Percentiles rank a stretch among this genome's conserved stretches.
Conservation (phyloP, 2,888 invertebrate species). For the Odontocolon sp. region DNA sequence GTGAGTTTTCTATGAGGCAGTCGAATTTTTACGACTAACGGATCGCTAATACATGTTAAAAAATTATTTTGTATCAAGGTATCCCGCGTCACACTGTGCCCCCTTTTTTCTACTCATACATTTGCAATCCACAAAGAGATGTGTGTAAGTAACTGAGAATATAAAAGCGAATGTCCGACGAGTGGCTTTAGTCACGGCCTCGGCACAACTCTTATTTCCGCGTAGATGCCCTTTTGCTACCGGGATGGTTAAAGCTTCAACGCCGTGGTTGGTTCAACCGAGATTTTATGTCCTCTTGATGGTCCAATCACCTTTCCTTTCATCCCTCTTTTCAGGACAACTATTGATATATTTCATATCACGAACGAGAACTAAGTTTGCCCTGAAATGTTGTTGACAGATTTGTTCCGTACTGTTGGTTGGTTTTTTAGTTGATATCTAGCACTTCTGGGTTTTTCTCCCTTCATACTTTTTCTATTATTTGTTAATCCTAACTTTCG, state of each 20-base stretch:
- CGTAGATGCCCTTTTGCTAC: conserved; percentile 3
- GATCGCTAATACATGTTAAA: too few species aligned
- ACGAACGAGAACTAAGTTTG: conserved; percentile 20
- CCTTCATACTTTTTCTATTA: too few species aligned
- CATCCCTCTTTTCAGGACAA: conserved; percentile 15
- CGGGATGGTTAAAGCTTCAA: conserved; percentile 7
- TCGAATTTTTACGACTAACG: too few species aligned
- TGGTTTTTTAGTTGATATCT: conserved; percentile 15
- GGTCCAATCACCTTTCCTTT: conserved; percentile 16
- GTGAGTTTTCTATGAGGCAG: too few species aligned
- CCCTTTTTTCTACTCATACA: not conserved
- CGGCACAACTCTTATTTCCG: conserved; percentile 29
- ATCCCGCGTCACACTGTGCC: too few species aligned
- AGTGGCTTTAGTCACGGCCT: not conserved
- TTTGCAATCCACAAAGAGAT: not conserved
- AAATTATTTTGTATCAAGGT: too few species aligned
- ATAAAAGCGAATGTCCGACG: conserved; percentile 44
- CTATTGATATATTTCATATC: conserved; percentile 15
- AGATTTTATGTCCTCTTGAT: conserved; percentile 47
- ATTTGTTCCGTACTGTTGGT: not conserved
- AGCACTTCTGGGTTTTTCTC: conserved; percentile 1
- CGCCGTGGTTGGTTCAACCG: conserved; percentile 29
- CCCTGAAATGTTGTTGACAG: conserved; percentile 10
- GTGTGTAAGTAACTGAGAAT: conserved; percentile 26
- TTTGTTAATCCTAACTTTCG: too few species aligned